Evolutionary conservation across 1,140 invertebrate genomes (phyloP).

Genomic region (Drosophila insularis): DNA sequence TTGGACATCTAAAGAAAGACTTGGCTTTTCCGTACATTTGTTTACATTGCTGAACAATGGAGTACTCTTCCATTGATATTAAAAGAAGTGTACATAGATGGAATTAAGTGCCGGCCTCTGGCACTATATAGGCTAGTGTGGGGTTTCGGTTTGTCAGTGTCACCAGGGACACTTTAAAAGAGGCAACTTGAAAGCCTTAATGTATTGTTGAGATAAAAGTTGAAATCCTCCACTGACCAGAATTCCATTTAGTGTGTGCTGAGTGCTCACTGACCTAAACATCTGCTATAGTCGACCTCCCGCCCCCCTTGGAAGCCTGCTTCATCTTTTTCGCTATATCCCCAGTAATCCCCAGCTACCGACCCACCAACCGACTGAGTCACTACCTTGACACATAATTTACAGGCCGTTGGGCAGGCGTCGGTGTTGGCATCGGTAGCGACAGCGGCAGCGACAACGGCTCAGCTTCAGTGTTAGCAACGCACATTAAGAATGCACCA

Average conservation of each 20-base stretch:
- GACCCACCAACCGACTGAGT: not conserved
- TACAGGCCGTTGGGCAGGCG: slow-evolving; percentile 66
- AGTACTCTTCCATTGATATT: not conserved
- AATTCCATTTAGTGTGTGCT: slow-evolving; percentile 5
- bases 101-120: too few species aligned
- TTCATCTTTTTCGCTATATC: not conserved
- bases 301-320: not conserved
- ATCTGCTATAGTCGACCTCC: not conserved
- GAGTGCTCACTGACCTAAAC: slow-evolving; percentile 7
- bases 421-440: not conserved
- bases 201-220: slow-evolving; percentile 8
- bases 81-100: too few species aligned
- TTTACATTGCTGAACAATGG: too few species aligned
- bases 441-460: too few species aligned
- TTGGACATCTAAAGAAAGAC: too few species aligned
- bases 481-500: slow-evolving; percentile 70
- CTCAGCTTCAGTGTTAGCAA: slow-evolving; percentile 22
- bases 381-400: slow-evolving; percentile 71
- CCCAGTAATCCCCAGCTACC: slow-evolving; percentile 13
- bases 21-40: too few species aligned
- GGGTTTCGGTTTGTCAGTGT: not conserved
- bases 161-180: slow-evolving; percentile 5
- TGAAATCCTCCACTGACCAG: slow-evolving; percentile 5
- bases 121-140: too few species aligned
- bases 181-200: slow-evolving; percentile 6